These are phyloP conservation scores for Sicus ferrugineus DNA, from an alignment of 2,888 invertebrate species.

Conservation along the genomic window DNA sequence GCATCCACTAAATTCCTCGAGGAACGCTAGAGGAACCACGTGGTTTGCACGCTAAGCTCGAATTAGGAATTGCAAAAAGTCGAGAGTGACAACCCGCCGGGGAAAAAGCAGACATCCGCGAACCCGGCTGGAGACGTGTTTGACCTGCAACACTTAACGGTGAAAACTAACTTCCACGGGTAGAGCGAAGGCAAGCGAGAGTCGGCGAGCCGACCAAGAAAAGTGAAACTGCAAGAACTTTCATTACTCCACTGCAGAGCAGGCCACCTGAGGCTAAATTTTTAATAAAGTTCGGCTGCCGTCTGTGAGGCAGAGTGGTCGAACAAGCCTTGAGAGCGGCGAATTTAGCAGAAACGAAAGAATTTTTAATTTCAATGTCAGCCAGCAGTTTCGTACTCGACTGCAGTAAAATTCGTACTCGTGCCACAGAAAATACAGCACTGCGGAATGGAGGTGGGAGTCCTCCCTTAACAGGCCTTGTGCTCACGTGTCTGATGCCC, in stretches of 20 bases:
- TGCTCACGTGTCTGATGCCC: too few relatives aligned
- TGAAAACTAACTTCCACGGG: slow-evolving; percentile 1
- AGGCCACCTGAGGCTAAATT: not conserved
- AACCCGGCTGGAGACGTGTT: slow-evolving; percentile 2
- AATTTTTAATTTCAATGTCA: slow-evolving; percentile 33
- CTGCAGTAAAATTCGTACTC: not conserved
- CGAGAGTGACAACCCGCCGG: not conserved
- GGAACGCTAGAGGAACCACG: too few relatives aligned
- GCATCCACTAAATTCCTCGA: too few relatives aligned
- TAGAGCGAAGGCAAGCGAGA: slow-evolving; percentile 5
- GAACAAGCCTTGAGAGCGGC: not conserved
- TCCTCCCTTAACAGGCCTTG: too few relatives aligned
- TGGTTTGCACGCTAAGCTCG: slow-evolving; percentile 18
- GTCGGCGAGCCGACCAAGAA: not conserved
- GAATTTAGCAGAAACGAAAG: slow-evolving; percentile 4
- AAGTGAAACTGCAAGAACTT: not conserved
- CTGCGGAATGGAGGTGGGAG: slow-evolving; percentile 16
- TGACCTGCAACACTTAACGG: slow-evolving; percentile 1
- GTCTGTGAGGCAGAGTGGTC: not conserved
- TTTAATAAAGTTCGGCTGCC: slow-evolving; percentile 22
- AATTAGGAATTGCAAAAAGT: not conserved
- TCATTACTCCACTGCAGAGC: slow-evolving; percentile 22
- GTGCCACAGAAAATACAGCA: not conserved
- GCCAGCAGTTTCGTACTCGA: slow-evolving; percentile 4
- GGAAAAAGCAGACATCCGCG: not conserved